Base-by-base conservation (phyloP, 2,113 vertebrate genomes). In the Zosterops borbonicus region DNA sequence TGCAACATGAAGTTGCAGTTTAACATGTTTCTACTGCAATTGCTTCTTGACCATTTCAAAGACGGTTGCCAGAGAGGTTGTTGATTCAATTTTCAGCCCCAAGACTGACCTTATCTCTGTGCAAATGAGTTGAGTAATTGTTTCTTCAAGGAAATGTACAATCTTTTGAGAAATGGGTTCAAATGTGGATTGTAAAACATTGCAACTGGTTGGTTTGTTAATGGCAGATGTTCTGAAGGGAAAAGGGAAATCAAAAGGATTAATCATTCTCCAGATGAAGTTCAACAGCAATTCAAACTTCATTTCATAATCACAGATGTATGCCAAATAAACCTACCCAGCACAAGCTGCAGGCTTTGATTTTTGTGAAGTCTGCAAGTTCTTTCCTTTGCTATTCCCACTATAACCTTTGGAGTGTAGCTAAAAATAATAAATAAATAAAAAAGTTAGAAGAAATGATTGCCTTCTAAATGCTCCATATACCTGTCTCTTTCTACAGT, bases 251-350 rank as follows among this genome's bases (percentile, higher is more conserved):
- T 65, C 31, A 5, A 94, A 94, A 92, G 29, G 62, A 77, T 89
- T 75, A 87, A 93, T 87, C 55, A 76, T 67, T 73, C 90, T 67
- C 42, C 74, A 78, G n/a, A 92, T 49, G 62, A 91, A 80, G 74
- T 87, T 94, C 89, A 81, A 94, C 91, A 96, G 62, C 33, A 56
- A 89, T 77, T 83, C 90, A 44, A 94, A 95, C 86, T 55, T 41
- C 4, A 67, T 96, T 97, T 94, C 88, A 60, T 91, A 97, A 97
- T 75, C 70, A 28, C 37, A 59, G 21, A 59, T 73, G 65, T 87
- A 91, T 55, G 27, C 52, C 56, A 92, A 91, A 84, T 94, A 95
- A 69, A 59, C 16, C 33, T 5, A 3, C 18, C 37, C 78, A 83
- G 42, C 47, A 62, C 70, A 90, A 95, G 78, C 81, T 91, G 64